Evolutionary conservation across 2,888 invertebrate species (phyloP), one percentile per base, ranked within the genome.

Genomic region (Toxonevra muliebris): DNA sequence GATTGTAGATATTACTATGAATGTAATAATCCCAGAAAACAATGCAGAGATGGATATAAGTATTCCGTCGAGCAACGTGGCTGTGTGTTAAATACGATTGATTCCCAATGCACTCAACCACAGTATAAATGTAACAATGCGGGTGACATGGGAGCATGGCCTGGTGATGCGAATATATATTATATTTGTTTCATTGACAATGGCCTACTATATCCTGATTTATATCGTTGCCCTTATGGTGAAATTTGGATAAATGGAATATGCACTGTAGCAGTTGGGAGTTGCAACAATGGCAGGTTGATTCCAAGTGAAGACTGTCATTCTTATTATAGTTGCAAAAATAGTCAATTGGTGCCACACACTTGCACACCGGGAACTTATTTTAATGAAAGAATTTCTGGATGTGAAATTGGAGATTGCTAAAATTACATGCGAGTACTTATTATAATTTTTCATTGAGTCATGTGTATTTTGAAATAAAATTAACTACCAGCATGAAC

Each of bases 1-100:
- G 78, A 83, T 53, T 84, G 83, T 57, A 80, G 79, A 66, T 76
- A 73, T 55, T 83, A 82, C 66, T 82, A 84, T 66, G 76, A 78
- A 57, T 84, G 83, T 66, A 76, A 70, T 55, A 70, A 71, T 0
- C 72, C 65, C 7, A 78, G 76, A 17, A 69, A 71, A 60, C 76
- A 77, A 50, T 81, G 82, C 61, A 71, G 74, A 63, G 76, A 74
- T 40, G 79, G 76, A 4, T 71, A 74, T 1, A 80, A 75, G 3
- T 84, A 77, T 70, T 80, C 81, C 11, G 69, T 76, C 5, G 68
- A 69, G 10, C 70, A 75, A 0, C 68, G 72, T 10, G 75, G 72
- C 42, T 84, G 83, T 64, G 76, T 71, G 2, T 15, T 78, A 19
- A 68, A 76, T 0, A 60, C 75, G 5, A 72, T 72, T 8, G 75